phyloP scores from a whole-genome alignment of 2,113 vertebrate species.

The Crotalus tigris region DNA sequence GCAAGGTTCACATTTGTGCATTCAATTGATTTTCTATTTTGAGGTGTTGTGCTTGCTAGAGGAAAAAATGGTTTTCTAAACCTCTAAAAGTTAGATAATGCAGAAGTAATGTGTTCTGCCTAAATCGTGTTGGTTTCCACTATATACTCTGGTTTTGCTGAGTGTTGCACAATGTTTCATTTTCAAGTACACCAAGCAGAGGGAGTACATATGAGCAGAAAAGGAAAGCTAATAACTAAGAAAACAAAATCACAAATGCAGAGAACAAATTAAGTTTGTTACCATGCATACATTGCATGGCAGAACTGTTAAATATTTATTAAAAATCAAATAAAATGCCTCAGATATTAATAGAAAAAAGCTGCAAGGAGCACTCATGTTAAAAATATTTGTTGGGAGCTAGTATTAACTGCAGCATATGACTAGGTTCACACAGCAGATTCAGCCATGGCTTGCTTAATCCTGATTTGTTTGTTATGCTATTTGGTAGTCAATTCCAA shows the following conservation, averaged over 20 bases:
- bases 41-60: neutral
- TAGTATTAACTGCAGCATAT: neutral
- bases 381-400: neutral
- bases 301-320: neutral
- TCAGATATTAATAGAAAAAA: neutral
- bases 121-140: neutral
- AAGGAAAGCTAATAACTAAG: neutral
- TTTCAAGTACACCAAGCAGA: slow-evolving; percentile 15
- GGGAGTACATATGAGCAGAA: neutral
- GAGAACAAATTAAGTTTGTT: neutral
- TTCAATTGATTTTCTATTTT: neutral
- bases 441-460: neutral
- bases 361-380: neutral
- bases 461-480: neutral
- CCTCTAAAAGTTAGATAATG: neutral
- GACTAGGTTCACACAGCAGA: neutral
- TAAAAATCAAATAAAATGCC: neutral
- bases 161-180: slow-evolving; percentile 5
- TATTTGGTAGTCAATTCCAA: neutral
- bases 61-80: neutral
- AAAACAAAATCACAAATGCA: neutral
- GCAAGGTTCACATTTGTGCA: neutral
- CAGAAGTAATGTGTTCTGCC: neutral
- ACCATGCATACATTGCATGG: neutral
- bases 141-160: neutral